A percentile compares a stretch with the other conserved stretches of the same genome.
These are phyloP conservation scores for Periplaneta americana DNA, from an alignment of 1,140 invertebrate genomes.

Conservation along the genomic window DNA sequence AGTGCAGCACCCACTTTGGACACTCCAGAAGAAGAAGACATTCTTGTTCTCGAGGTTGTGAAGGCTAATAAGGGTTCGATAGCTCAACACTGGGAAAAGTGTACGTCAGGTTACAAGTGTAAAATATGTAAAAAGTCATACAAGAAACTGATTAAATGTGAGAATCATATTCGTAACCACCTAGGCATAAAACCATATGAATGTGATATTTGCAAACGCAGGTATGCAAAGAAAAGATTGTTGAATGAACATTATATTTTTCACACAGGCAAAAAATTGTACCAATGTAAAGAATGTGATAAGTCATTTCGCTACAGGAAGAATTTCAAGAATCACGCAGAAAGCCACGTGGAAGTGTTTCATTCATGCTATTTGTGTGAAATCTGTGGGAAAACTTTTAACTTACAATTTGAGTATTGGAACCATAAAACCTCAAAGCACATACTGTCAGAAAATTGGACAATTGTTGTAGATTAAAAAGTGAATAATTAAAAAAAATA, in stretches of 20 bases:
- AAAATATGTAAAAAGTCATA: not conserved
- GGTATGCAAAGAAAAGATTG: not conserved
- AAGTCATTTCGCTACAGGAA: not conserved
- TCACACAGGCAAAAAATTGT: not conserved
- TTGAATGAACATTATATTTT: not conserved
- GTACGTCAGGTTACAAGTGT: not conserved
- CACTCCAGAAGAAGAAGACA: not conserved
- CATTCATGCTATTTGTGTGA: not conserved
- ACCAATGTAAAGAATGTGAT: not conserved
- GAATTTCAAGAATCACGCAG: not conserved
- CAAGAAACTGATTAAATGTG: not conserved
- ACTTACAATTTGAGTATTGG: not conserved
- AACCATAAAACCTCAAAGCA: not conserved
- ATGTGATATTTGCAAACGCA: not conserved
- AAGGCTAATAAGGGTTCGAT: not conserved
- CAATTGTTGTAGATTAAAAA: not conserved
- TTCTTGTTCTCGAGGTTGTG: not conserved
- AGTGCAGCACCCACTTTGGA: not conserved
- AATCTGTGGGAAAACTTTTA: not conserved
- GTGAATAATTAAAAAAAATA: not conserved
- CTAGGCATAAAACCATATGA: not conserved
- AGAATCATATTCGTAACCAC: not conserved
- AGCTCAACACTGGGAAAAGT: not conserved
- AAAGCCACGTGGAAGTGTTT: not conserved
- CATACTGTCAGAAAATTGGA: not conserved